A percentile compares a stretch with the other conserved stretches of the same genome.
phyloP scores from a whole-genome alignment of 1,140 invertebrate genomes.

The Telenomus remus region DNA sequence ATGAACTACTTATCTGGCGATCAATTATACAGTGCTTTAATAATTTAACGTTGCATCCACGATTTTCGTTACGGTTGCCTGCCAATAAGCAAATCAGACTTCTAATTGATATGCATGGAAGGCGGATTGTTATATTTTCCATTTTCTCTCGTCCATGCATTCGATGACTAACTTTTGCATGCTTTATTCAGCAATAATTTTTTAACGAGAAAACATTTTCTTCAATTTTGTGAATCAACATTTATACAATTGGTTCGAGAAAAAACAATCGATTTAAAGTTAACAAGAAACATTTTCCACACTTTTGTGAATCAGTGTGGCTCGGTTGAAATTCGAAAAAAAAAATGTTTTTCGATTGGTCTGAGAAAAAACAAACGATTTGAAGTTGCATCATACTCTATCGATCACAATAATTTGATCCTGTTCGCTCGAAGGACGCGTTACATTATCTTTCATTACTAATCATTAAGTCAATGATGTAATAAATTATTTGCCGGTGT shows the following conservation, averaged over 20 bases:
- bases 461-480: conserved; percentile 50
- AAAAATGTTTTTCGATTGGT: not conserved
- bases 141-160: conserved; percentile 3
- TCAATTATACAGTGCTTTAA: conserved; percentile 8
- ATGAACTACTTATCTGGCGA: not conserved
- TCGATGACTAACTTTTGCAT: not conserved
- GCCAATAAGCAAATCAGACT: conserved; percentile 12
- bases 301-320: no score
- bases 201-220: no score
- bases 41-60: conserved; percentile 13
- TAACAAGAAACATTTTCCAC: no score
- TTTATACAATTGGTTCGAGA: no score
- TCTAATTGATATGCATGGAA: conserved; percentile 11
- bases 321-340: no score
- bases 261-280: no score
- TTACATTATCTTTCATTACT: conserved; percentile 54
- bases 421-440: conserved; percentile 55
- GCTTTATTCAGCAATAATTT: no score
- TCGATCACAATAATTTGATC: conserved; percentile 57
- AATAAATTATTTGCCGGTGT: conserved; percentile 44
- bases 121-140: not conserved
- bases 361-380: conserved; percentile 2
- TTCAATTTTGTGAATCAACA: no score
- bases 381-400: conserved; percentile 40
- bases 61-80: conserved; percentile 13